These are phyloP conservation scores for Boloria selene DNA, from an alignment of 2,888 invertebrate species.

Conservation along the genomic window DNA sequence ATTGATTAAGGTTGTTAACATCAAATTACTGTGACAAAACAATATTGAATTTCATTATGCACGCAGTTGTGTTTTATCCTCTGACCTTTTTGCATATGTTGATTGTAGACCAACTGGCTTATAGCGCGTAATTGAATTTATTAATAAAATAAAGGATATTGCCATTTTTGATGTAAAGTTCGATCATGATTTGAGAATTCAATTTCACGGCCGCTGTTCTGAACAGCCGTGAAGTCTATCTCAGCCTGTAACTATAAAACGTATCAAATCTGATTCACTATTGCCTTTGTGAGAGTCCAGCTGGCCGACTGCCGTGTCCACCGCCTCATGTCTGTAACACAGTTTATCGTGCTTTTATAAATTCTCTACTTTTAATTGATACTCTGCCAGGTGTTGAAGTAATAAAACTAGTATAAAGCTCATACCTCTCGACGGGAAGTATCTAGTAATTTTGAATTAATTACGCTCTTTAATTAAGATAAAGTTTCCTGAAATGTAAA, in stretches of 20 bases:
- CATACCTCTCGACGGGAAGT: conserved; percentile 27
- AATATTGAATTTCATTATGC: conserved; percentile 31
- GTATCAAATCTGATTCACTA: conserved; percentile 68
- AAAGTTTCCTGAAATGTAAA: conserved; percentile 16
- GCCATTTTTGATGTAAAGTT: conserved; percentile 20
- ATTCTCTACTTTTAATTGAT: conserved; percentile 70
- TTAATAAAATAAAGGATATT: conserved; percentile 19
- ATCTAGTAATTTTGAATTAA: conserved; percentile 26
- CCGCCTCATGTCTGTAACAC: conserved; percentile 45
- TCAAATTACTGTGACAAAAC: conserved; percentile 34
- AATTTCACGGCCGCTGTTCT: conserved; percentile 26
- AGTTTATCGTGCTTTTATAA: conserved; percentile 66
- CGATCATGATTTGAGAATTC: conserved; percentile 45
- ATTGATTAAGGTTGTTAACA: conserved; percentile 41
- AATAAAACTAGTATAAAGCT: conserved; percentile 51
- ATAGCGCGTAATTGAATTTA: conserved; percentile 18
- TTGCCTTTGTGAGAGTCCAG: conserved; percentile 64
- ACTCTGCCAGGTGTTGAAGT: conserved; percentile 63
- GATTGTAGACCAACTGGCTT: conserved; percentile 32
- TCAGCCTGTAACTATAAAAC: conserved; percentile 67
- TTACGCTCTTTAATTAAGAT: conserved; percentile 24
- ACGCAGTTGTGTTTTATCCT: conserved; percentile 45
- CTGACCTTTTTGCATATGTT: conserved; percentile 44
- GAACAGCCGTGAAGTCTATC: conserved; percentile 61
- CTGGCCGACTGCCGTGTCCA: conserved; percentile 57